phyloP scores from a whole-genome alignment of 2,113 vertebrate species.

The Phoenicopterus ruber region DNA sequence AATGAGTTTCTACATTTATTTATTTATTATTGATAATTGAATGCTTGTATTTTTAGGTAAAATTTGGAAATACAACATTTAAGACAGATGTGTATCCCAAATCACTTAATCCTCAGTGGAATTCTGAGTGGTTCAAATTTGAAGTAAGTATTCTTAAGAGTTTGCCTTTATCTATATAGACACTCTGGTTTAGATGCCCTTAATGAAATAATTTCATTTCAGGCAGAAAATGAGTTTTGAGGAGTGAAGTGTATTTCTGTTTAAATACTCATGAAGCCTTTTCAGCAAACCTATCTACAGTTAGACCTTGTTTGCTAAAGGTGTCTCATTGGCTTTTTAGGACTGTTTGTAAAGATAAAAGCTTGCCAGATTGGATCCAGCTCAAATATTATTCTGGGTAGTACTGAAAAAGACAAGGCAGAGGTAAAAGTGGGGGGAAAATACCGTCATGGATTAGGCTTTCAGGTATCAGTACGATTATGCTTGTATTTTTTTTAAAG shows the following conservation, averaged over 20 bases:
- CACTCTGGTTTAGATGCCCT: neutral
- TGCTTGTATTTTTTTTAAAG: neutral
- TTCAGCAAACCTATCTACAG: neutral
- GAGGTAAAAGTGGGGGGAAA: neutral
- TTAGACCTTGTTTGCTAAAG: neutral
- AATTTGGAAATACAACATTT: constrained; percentile 98
- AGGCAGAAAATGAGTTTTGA: neutral
- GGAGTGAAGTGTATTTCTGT: neutral
- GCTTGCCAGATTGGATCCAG: neutral
- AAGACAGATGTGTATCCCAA: constrained; percentile 97
- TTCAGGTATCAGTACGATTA: neutral
- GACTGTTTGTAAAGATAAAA: neutral
- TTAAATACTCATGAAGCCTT: neutral
- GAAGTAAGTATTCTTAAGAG: constrained; percentile 80
- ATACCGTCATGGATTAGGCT: neutral
- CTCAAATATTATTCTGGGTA: neutral
- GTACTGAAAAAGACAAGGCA: neutral
- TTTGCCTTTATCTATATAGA: neutral
- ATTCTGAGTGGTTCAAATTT: constrained; percentile 99
- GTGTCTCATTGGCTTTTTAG: neutral
- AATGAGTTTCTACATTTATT: neutral
- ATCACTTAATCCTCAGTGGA: constrained; percentile 98
- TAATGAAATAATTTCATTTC: neutral
- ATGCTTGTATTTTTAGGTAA: constrained; percentile 81
- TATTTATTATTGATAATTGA: neutral